Percentiles rank a stretch among this genome's conserved stretches.
These are phyloP conservation scores for Hybognathus amarus DNA, from an alignment of 2,797 vertebrate species.

Conservation along the genomic window DNA sequence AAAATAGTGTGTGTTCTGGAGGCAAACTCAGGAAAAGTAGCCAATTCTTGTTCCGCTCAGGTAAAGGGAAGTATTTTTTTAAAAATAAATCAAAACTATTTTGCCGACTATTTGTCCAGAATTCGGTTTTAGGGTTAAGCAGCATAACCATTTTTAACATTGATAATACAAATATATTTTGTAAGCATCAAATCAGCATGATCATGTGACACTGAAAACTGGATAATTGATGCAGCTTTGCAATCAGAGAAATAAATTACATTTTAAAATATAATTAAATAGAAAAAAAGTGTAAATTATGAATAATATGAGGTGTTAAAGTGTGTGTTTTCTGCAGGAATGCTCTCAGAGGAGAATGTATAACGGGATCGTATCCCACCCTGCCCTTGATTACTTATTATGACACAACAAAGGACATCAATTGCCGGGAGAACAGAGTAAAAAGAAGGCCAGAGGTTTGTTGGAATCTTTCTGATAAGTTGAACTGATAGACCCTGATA, in stretches of 20 bases:
- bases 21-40: no score
- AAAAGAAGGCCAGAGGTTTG: conserved; percentile 81
- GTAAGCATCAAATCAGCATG: not conserved
- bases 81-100: no score
- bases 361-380: conserved; percentile 77
- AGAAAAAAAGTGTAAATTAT: not conserved
- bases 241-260: no score
- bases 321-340: conserved; percentile 74
- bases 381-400: conserved; percentile 84
- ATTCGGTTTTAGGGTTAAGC: no score
- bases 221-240: no score
- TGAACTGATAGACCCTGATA: not conserved
- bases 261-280: not conserved
- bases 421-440: conserved; percentile 69
- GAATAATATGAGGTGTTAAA: not conserved
- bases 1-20: no score
- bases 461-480: not conserved
- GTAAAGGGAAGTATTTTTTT: no score
- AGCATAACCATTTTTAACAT: not conserved
- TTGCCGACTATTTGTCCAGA: no score
- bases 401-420: conserved; percentile 78
- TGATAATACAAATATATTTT: not conserved
- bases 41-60: no score
- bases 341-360: conserved; percentile 85
- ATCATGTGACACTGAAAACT: not conserved